These are phyloP conservation scores for Gisinianus flammeolus DNA, from an alignment of 2,888 invertebrate genomes.

Conservation along the genomic window DNA sequence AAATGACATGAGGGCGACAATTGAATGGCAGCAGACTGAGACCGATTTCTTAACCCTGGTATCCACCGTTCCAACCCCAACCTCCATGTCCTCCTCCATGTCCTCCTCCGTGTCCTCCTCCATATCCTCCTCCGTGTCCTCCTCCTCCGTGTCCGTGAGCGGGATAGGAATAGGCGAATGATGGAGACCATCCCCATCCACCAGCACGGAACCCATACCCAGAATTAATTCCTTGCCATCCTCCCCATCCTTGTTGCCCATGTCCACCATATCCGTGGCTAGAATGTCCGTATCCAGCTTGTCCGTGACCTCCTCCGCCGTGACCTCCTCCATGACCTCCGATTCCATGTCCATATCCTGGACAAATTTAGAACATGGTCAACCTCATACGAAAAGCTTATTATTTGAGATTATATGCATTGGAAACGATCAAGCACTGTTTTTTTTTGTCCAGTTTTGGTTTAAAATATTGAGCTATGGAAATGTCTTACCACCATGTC, in stretches of 20 bases:
- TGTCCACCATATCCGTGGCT: not conserved
- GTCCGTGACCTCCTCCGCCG: not conserved
- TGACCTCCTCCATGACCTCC: not conserved
- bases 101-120: not conserved
- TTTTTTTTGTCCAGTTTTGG: too few species aligned
- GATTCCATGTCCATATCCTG: not conserved
- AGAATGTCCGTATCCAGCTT: not conserved
- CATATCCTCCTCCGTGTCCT: not conserved
- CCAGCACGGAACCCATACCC: too few species aligned
- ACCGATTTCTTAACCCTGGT: not conserved
- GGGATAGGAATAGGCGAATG: not conserved
- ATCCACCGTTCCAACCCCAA: not conserved
- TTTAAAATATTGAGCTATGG: too few species aligned
- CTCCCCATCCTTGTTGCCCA: too few species aligned
- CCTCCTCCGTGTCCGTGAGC: not conserved
- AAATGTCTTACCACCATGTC: not conserved
- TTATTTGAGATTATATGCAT: too few species aligned
- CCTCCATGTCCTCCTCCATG: not conserved
- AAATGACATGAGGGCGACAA: not conserved
- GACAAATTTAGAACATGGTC: not conserved
- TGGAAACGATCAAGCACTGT: too few species aligned
- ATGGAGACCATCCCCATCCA: too few species aligned
- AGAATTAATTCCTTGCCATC: too few species aligned
- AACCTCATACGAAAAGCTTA: too few species aligned
- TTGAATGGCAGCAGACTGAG: not conserved